Percentiles rank a stretch among this genome's conserved stretches.
Evolutionary conservation across 2,888 invertebrate species (phyloP).

Genomic region (Camponotus fellah): DNA sequence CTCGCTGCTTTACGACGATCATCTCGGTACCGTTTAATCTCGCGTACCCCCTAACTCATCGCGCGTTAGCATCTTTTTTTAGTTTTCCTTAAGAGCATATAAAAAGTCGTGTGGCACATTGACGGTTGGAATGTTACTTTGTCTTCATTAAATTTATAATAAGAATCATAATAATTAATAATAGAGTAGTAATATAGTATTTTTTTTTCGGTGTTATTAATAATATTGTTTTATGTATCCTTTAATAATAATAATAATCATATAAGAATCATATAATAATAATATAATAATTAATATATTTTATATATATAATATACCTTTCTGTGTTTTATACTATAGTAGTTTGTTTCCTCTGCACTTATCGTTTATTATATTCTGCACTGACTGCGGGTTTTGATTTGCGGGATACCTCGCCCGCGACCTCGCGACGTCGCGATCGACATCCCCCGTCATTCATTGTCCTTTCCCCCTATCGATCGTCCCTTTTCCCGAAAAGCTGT

Average conservation of each 20-base stretch:
- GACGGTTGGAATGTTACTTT: constrained; percentile 89
- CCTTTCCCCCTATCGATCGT: neutral
- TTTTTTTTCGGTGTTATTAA: constrained; percentile 77
- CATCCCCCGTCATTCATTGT: neutral
- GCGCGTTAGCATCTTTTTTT: constrained; percentile 62
- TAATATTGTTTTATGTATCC: constrained; percentile 79
- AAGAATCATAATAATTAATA: constrained; percentile 79
- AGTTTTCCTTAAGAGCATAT: constrained; percentile 74
- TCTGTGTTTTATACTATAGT: constrained; percentile 78
- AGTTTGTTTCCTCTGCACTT: constrained; percentile 85
- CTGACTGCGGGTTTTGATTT: constrained; percentile 86
- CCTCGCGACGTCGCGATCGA: constrained; percentile 61
- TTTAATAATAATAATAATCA: constrained; percentile 74
- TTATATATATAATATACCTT: constrained; percentile 76
- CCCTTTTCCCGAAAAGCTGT: neutral
- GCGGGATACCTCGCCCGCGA: constrained; percentile 79
- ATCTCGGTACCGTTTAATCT: constrained; percentile 63
- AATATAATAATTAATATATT: constrained; percentile 72
- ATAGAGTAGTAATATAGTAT: constrained; percentile 83
- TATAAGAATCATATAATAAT: constrained; percentile 69
- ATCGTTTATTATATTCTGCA: constrained; percentile 79
- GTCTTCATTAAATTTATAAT: constrained; percentile 83
- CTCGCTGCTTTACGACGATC: constrained; percentile 69
- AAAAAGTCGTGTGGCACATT: constrained; percentile 89
- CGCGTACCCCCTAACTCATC: constrained; percentile 62